phyloP scores from a whole-genome alignment of 1,140 invertebrate genomes.

The Chironomus tepperi region DNA sequence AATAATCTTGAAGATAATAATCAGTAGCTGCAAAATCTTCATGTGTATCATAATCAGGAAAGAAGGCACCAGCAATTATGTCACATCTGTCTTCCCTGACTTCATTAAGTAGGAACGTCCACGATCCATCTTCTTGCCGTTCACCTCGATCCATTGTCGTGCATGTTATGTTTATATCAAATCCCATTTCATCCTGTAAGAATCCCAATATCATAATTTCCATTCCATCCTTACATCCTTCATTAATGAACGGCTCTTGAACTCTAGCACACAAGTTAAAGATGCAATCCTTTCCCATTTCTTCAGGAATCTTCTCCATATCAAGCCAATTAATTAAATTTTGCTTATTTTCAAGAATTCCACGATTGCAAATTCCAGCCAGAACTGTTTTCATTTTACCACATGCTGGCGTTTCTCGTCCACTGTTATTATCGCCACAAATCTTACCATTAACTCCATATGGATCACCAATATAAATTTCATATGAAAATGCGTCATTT shows the following conservation, averaged over 20 bases:
- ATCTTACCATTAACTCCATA: constrained; percentile 31
- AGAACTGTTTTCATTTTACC: neutral
- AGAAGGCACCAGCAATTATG: constrained; percentile 44
- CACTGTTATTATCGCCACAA: constrained; percentile 30
- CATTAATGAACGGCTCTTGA: constrained; percentile 36
- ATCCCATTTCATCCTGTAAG: constrained; percentile 33
- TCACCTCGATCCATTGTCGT: constrained; percentile 48
- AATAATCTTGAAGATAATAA: constrained; percentile 43
- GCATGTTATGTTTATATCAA: constrained; percentile 35
- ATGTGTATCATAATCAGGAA: constrained; percentile 45
- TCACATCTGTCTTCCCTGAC: constrained; percentile 40
- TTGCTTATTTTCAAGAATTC: constrained; percentile 18
- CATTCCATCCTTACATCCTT: constrained; percentile 33
- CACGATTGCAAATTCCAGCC: constrained; percentile 15
- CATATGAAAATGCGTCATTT: constrained; percentile 30
- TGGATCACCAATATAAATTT: constrained; percentile 35
- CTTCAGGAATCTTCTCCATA: neutral
- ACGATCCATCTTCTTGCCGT: constrained; percentile 33
- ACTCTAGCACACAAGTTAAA: constrained; percentile 36
- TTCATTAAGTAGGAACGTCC: constrained; percentile 42
- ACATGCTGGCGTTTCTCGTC: constrained; percentile 27
- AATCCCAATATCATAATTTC: constrained; percentile 35
- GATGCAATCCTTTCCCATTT: constrained; percentile 31
- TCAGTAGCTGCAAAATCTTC: constrained; percentile 44
- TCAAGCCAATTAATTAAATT: neutral